Conservation (phyloP, 92 coral and sea anemone species). For the Virgularia gustaviana region DNA sequence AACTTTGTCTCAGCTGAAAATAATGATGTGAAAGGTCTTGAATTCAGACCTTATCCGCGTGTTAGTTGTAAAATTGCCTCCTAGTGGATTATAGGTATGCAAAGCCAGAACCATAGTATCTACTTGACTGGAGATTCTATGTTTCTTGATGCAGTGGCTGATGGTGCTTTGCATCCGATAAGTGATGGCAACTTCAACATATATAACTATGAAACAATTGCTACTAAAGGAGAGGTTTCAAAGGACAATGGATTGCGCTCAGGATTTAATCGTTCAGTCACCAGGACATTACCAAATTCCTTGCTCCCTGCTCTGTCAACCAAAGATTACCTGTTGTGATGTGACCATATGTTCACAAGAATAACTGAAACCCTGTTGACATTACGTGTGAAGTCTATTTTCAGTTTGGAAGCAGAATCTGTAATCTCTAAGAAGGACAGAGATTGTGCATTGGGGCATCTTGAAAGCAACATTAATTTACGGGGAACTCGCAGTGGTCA, state of each 20-base stretch:
- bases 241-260: conserved; percentile 36
- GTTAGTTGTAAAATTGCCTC: no score
- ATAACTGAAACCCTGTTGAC: conserved; percentile 9
- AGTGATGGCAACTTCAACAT: conserved; percentile 41
- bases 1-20: no score
- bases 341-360: conserved; percentile 18
- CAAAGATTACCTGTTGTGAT: conserved; percentile 1
- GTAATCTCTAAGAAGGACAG: conserved; percentile 12
- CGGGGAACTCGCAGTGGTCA: conserved; percentile 35
- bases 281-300: conserved; percentile 49
- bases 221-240: conserved; percentile 41
- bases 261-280: conserved; percentile 32
- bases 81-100: conserved; percentile 36
- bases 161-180: conserved; percentile 41
- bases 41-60: no score
- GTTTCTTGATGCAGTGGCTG: conserved; percentile 44
- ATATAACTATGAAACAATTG: conserved; percentile 44
- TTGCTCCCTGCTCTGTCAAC: conserved; percentile 22
- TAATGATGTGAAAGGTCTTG: no score
- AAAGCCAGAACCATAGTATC: conserved; percentile 27
- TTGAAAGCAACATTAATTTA: conserved; percentile 8
- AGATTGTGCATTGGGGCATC: conserved; percentile 3
- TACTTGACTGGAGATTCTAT: conserved; percentile 40
- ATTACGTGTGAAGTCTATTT: conserved; percentile 2
- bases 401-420: conserved; percentile 7